Percentiles rank a stretch among this genome's conserved stretches.
phyloP scores from a whole-genome alignment of 2,797 vertebrate genomes.

The Schizopygopsis malacanthus region DNA sequence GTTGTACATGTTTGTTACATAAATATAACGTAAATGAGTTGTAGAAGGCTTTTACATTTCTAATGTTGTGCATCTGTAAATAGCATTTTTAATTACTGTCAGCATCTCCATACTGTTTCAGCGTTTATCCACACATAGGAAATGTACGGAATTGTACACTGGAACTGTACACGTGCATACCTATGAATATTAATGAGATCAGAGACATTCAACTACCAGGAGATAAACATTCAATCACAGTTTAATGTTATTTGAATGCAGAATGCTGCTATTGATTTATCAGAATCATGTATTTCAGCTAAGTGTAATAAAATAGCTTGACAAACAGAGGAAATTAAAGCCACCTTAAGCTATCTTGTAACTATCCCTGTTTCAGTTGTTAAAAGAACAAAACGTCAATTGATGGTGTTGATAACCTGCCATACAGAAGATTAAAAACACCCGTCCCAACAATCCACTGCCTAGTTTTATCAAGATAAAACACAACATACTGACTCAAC shows the following conservation, averaged over 20 bases:
- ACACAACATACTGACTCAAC: constrained; percentile 46
- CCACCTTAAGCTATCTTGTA: not conserved
- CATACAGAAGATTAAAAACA: not conserved
- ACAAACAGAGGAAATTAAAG: constrained; percentile 27
- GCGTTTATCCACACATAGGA: not conserved
- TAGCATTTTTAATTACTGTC: not conserved
- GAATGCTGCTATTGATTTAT: not conserved
- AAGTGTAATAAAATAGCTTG: not conserved
- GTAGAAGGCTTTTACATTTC: not conserved
- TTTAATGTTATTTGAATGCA: not conserved
- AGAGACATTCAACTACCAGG: not conserved
- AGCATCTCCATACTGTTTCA: not conserved
- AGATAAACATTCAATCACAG: not conserved
- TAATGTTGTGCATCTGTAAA: not conserved
- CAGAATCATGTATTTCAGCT: not conserved
- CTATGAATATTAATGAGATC: not conserved
- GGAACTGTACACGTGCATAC: not conserved
- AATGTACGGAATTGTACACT: not conserved
- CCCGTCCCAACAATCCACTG: not conserved
- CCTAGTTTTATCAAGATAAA: constrained; percentile 21
- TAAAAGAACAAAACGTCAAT: constrained; percentile 43
- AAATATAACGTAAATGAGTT: not conserved
- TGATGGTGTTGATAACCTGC: constrained; percentile 23
- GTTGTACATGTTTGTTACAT: too few species aligned
- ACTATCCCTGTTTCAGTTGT: constrained; percentile 12